Base-by-base conservation (phyloP, 2,113 vertebrate genomes). In the Alouatta palliata region DNA sequence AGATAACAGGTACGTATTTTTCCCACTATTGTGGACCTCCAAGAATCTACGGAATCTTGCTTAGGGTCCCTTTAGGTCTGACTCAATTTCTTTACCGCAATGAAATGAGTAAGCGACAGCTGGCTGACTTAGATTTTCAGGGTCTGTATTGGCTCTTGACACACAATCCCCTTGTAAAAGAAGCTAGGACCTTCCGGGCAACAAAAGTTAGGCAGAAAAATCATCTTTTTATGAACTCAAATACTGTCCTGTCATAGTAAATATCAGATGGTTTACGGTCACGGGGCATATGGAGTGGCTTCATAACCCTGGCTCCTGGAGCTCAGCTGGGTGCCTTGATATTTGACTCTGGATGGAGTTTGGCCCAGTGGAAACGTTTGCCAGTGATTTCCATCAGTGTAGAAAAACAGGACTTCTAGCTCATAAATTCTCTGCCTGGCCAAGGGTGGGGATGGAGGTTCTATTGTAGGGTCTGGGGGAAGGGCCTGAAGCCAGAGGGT, bases 351-450 rank as follows among this genome's bases (percentile, higher is more conserved):
- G 91, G 77, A 79, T 95, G n/a, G 66, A 95, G 97, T 54, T 97
- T 86, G 91, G 87, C 93, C 93, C 56, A 7, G 83, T 96, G 82
- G 70, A 97, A 95, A 83, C 84, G 43, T 76, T 95, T 87, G 92
- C 92, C 95, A 96, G 95, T 80, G 89, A 84, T 97, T 97, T 96
- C 92, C 97, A 97, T 97, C 97, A 95, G 4, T 86, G 89, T 94
- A 97, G 91, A 96, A 97, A 97, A 97, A 93, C 94, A 97, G 96
- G 96, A 96, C 92, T 94, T 93, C 66, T 75, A 97, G 94, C 96
- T 93, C 97, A 97, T 98, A 98, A 98, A 98, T 97, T 94, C 90
- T 96, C 84, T 84, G 88, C 82, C 77, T 80, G 45, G 73, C 64
- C 45, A 64, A 58, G 79, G 32, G 4, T 84, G 75, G 68, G 56